Base-by-base conservation (phyloP, 1,140 invertebrate species). In the Agraylea sexmaculata region DNA sequence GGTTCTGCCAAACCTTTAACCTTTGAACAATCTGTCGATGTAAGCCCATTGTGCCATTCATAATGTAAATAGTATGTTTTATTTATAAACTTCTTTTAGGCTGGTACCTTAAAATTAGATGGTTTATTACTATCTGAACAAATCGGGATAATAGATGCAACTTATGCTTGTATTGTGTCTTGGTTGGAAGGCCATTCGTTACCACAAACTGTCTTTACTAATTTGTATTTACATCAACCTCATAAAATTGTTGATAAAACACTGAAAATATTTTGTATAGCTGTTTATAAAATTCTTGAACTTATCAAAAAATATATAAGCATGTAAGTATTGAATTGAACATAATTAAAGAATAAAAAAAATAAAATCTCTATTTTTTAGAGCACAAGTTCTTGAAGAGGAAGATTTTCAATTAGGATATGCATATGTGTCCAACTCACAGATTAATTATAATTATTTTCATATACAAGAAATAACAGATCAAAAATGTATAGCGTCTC, bases 341-440 rank as follows among this genome's bases (percentile, higher is more conserved):
- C 30, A 10, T 13, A 40, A 28, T 5, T 1, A 41, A n/a, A 22
- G 21, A n/a, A n/a, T n/a, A n/a, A n/a, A n/a, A n/a, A n/a, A n/a
- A n/a, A n/a, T n/a, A n/a, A n/a, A n/a, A n/a, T n/a, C n/a, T 42
- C 22, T 34, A 17, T 31, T 49, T 46, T 53, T 21, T 48, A 79
- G 77, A 54, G 86, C 83, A n/a, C 72, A 78, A 55, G 86, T 90
- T 8, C 89, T 83, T 63, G 86, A 89, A 66, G 87, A 95, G 63
- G 93, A 97, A 69, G 92, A 97, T 60, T 97, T 96, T 62, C 88
- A 96, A 62, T 80, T 87, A 19, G 88, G 87, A n/a, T 93, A 91
- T 61, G 75, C 83, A 55, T 68, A 94, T 49, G 82, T 78, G 16
- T 64, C 60, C 28, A 69, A 67, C 53, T 68, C 69, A 11, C 60